Percentiles rank a stretch among this genome's conserved stretches.
Conservation (phyloP, 2,113 vertebrate species). For the Romanogobio albipinnatus region DNA sequence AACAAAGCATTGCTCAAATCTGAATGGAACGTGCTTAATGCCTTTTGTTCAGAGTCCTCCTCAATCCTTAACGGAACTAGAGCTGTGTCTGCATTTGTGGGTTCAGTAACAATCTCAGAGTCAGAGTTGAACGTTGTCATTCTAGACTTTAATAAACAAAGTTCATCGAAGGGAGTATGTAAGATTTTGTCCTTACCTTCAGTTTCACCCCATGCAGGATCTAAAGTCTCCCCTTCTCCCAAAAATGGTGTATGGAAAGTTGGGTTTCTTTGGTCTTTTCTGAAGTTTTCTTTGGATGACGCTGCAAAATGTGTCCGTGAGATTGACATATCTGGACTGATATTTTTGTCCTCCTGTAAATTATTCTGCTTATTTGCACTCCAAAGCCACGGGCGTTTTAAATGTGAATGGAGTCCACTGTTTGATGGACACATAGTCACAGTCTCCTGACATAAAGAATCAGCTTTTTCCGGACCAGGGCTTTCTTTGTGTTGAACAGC, state of each 20-base stretch:
- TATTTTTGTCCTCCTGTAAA: conserved; percentile 15
- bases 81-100: conserved; percentile 4
- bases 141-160: not conserved
- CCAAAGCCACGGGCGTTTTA: not conserved
- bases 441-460: not conserved
- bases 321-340: not conserved
- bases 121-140: not conserved
- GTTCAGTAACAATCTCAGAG: conserved; percentile 2
- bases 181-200: conserved; percentile 40
- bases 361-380: not conserved
- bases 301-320: not conserved
- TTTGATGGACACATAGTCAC: not conserved
- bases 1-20: conserved; percentile 15
- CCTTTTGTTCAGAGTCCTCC: conserved; percentile 25
- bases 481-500: not conserved
- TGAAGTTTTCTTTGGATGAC: not conserved
- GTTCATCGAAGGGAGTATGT: not conserved
- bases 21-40: conserved; percentile 20
- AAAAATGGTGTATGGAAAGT: not conserved
- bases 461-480: not conserved
- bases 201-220: not conserved
- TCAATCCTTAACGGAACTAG: conserved; percentile 28
- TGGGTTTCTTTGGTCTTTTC: not conserved
- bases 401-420: not conserved
- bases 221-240: not conserved